Conservation (phyloP, 64 coral and sea anemone genomes). For the Acropora yongei region DNA sequence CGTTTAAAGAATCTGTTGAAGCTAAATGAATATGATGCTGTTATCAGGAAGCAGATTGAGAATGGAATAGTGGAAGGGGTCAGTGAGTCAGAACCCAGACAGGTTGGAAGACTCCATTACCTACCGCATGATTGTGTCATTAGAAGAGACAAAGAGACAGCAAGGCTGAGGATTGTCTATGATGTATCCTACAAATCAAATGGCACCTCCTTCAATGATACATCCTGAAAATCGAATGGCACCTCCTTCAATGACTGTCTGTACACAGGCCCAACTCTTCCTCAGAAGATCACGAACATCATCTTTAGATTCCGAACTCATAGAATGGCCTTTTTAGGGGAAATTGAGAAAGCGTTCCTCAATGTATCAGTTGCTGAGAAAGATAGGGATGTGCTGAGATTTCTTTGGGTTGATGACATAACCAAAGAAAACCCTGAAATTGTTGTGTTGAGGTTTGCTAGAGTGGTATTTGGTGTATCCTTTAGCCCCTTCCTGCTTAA, state of each 20-base stretch:
- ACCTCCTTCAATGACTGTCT: conserved; percentile 61
- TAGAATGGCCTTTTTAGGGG: conserved; percentile 43
- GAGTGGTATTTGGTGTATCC: conserved; percentile 59
- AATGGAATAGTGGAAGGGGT: conserved; percentile 66
- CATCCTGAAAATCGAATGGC: conserved; percentile 30
- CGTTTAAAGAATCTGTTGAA: conserved; percentile 39
- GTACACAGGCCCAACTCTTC: conserved; percentile 49
- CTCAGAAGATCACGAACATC: conserved; percentile 47
- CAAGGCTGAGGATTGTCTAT: no score
- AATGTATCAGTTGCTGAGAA: conserved; percentile 30
- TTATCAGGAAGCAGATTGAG: conserved; percentile 49
- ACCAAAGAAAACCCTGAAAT: conserved; percentile 10
- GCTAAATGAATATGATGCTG: conserved; percentile 61
- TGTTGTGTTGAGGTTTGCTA: conserved; percentile 26
- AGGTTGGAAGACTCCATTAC: conserved; percentile 70
- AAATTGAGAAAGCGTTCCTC: conserved; percentile 67
- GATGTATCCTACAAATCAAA: no score
- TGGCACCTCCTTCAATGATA: no score
- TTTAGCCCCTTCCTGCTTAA: conserved; percentile 23
- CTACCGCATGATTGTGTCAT: conserved; percentile 67
- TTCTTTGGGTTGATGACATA: conserved; percentile 42
- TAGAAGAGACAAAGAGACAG: conserved; percentile 43
- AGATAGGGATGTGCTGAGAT: conserved; percentile 42
- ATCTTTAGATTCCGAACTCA: conserved; percentile 55
- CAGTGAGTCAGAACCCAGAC: not conserved